A percentile compares a stretch with the other conserved stretches of the same genome.
These are phyloP conservation scores for Molossus molossus DNA, from an alignment of 2,797 vertebrate genomes.

Conservation along the genomic window DNA sequence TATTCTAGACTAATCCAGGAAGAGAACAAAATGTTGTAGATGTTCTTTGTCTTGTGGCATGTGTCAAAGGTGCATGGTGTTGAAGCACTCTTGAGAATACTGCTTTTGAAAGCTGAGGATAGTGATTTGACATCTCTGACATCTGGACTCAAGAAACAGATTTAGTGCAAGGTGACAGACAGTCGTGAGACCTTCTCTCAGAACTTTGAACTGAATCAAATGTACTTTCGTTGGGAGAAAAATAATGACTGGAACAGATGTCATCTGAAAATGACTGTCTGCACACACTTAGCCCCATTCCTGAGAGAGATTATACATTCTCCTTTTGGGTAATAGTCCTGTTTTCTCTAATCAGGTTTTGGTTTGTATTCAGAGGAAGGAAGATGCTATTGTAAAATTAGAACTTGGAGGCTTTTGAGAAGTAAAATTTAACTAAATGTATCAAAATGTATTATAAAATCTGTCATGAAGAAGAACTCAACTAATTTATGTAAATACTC, in stretches of 20 bases:
- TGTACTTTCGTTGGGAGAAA: constrained; percentile 51
- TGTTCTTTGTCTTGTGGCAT: constrained; percentile 20
- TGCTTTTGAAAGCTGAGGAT: constrained; percentile 55
- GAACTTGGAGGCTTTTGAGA: constrained; percentile 18
- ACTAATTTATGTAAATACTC: constrained; percentile 8
- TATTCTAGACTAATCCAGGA: constrained; percentile 4
- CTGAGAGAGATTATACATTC: neutral
- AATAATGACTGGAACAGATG: constrained; percentile 18
- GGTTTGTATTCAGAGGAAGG: neutral
- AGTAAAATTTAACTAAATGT: constrained; percentile 11
- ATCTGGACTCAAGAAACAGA: neutral
- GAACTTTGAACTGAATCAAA: constrained; percentile 59
- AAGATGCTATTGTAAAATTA: constrained; percentile 52
- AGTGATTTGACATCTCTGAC: neutral
- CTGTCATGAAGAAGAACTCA: neutral
- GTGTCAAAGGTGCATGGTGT: neutral
- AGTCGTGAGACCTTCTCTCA: constrained; percentile 31
- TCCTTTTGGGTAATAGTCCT: neutral
- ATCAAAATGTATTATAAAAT: constrained; percentile 51
- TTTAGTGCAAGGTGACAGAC: neutral
- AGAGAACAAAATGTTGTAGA: constrained; percentile 32
- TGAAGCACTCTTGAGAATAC: neutral
- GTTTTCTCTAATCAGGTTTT: constrained; percentile 20
- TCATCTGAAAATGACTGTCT: constrained; percentile 32
- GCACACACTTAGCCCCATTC: neutral